Percentiles rank a stretch among this genome's conserved stretches.
Conservation (phyloP, 2,113 vertebrate genomes). For the Chamaetylas fuelleborni region DNA sequence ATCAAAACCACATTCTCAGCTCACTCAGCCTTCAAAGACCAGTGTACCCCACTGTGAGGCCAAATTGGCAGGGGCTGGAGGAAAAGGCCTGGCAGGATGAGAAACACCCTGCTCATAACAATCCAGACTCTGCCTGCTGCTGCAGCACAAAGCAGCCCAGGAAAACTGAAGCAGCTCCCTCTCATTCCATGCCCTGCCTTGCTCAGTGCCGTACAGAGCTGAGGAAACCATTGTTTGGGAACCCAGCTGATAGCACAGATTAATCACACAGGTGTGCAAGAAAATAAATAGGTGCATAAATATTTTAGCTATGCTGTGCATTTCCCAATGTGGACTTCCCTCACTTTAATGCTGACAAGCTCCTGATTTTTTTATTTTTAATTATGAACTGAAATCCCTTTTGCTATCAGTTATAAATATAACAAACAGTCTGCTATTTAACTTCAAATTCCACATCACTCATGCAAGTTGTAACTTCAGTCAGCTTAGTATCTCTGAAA, state of each 20-base stretch:
- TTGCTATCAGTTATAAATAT: slow-evolving; percentile 30
- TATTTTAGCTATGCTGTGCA: background rate
- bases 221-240: slow-evolving; percentile 12
- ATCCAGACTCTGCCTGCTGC: background rate
- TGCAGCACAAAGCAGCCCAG: background rate
- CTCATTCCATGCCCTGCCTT: background rate
- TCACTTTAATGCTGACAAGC: slow-evolving; percentile 11
- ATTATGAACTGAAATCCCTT: slow-evolving; percentile 30
- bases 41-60: background rate
- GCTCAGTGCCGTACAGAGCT: background rate
- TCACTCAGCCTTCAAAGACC: background rate
- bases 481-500: slow-evolving; percentile 44
- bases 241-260: background rate
- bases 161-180: background rate
- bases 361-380: slow-evolving; percentile 46
- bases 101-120: slow-evolving; percentile 8
- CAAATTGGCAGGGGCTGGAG: slow-evolving; percentile 15
- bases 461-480: slow-evolving; percentile 14
- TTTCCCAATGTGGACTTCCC: background rate
- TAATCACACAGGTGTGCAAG: background rate
- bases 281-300: background rate
- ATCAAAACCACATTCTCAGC: background rate
- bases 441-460: slow-evolving; percentile 22
- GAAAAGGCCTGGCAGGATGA: slow-evolving; percentile 34
- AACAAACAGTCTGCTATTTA: slow-evolving; percentile 14